Percentiles rank a stretch among this genome's conserved stretches.
phyloP scores from a whole-genome alignment of 2,113 vertebrate genomes.

The Eptatretus burgeri region DNA sequence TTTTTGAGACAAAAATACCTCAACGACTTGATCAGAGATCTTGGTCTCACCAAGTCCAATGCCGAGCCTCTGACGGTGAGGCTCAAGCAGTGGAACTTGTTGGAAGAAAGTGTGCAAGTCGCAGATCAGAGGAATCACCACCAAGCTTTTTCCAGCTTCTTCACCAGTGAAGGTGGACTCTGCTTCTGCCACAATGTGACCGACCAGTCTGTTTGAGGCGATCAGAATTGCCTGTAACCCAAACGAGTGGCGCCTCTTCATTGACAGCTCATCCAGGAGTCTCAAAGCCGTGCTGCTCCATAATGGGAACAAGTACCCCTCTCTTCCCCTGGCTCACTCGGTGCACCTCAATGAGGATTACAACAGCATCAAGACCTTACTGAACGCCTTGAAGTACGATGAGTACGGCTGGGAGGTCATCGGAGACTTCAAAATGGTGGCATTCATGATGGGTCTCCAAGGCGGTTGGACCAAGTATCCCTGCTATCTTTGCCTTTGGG shows the following conservation, averaged over 20 bases:
- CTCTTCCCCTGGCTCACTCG: slow-evolving; percentile 5
- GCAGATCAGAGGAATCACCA: no score
- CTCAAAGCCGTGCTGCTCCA: slow-evolving; percentile 2
- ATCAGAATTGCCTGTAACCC: slow-evolving; percentile 3
- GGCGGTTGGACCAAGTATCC: not conserved
- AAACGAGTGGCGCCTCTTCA: slow-evolving; percentile 1
- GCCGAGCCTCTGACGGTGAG: no score
- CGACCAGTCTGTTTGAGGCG: not conserved
- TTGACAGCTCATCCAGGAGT: slow-evolving; percentile 2
- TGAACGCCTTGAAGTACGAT: no score
- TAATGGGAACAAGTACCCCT: slow-evolving; percentile 4
- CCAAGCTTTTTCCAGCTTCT: not conserved
- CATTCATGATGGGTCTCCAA: no score
- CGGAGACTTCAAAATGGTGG: no score
- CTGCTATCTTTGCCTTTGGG: slow-evolving; percentile 5
- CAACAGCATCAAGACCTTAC: slow-evolving; percentile 3
- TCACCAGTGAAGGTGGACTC: not conserved
- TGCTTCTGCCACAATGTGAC: slow-evolving; percentile 5
- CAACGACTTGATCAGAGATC: no score
- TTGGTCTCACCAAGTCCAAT: no score
- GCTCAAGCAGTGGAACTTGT: no score
- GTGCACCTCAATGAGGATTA: slow-evolving; percentile 5
- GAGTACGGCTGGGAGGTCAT: no score
- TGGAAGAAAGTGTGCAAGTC: no score
- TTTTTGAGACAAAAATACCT: no score